Evolutionary conservation across 1,140 invertebrate species (phyloP), one percentile per base, ranked within the genome.

Genomic region (Eriocheir sinensis): DNA sequence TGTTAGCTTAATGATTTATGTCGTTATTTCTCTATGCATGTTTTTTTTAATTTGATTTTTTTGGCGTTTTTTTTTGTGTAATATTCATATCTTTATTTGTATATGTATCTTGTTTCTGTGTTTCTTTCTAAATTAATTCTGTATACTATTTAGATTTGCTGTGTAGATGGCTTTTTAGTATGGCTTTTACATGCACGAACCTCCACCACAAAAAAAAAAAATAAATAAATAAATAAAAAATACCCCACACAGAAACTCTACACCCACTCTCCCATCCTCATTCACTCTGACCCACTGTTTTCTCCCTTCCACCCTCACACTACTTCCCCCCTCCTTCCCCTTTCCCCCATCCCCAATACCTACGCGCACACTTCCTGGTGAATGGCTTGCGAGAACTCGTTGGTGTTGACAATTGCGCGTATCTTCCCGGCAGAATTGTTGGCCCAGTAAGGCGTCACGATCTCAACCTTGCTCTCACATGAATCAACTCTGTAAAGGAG

Each of bases 321-420:
- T 15, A 85, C 81, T 30, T 12, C 27, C 34, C 27, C 30, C 81
- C 15, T 27, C 81, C 81, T 12, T 34, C 3, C 34, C 0, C 30
- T 12, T 2, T 34, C 34, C 30, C 81, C 30, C 81, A 27, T 0
- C 15, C 15, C 27, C 0, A 85, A 81, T n/a, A 81, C 53, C 34
- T 36, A 95, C 91, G 83, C 41, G 83, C 72, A 95, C 15, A 99
- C 98, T 98, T 99, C 99, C 96, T 99, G 98, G 96, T 99, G 99
- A 96, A 99, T 99, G 15, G 98, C 98, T 97, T 99, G 99, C 96
- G 99, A 98, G 96, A 99, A 99, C 96, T 99, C 98, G 97, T 99
- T 98, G 2, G 98, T 99, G 96, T 99, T 99, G 21, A 99, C 98
- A 93, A 99, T 98, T 0, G 98, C 98, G 36, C 98, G 97, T 40